Conservation (phyloP, 2,797 vertebrate species). For the Gymnoscopelus microlampas region DNA sequence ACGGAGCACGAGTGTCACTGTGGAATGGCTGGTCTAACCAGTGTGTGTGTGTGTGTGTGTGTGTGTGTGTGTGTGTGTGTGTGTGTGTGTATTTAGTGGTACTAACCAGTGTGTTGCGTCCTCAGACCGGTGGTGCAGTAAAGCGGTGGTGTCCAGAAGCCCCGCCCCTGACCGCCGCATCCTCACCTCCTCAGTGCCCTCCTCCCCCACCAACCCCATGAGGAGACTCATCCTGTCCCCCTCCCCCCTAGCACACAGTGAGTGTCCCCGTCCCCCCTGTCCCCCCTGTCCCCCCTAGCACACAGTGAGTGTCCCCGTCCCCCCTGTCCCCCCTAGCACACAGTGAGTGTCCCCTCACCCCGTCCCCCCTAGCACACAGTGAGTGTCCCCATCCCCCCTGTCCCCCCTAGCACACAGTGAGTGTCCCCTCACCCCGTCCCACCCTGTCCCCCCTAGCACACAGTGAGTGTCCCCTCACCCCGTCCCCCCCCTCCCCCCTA, state of each 20-base stretch:
- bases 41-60: too few species aligned
- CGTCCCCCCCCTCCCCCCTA: background rate
- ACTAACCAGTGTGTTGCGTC: conserved; percentile 4
- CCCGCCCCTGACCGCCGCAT: conserved; percentile 75
- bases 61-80: too few species aligned
- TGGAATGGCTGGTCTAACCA: too few species aligned
- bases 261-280: conserved; percentile 8
- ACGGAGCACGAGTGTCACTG: too few species aligned
- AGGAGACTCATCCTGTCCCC: conserved; percentile 82
- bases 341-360: conserved; percentile 2
- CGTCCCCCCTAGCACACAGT: too few species aligned
- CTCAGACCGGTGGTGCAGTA: conserved; percentile 73
- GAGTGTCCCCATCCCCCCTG: conserved; percentile 66
- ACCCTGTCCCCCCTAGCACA: conserved; percentile 78
- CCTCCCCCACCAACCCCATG: conserved; percentile 81
- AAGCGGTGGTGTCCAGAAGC: conserved; percentile 68
- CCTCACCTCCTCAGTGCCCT: conserved; percentile 71
- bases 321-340: too few species aligned
- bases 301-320: conserved; percentile 66
- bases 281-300: conserved; percentile 70
- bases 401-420: conserved; percentile 78
- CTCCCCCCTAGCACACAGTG: conserved; percentile 78
- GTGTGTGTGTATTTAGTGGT: background rate
- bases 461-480: conserved; percentile 31
- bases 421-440: conserved; percentile 75